Percentiles rank a stretch among this genome's conserved stretches.
Evolutionary conservation across 2,888 invertebrate genomes (phyloP).

Genomic region (Sinodicranocentrus sp.): DNA sequence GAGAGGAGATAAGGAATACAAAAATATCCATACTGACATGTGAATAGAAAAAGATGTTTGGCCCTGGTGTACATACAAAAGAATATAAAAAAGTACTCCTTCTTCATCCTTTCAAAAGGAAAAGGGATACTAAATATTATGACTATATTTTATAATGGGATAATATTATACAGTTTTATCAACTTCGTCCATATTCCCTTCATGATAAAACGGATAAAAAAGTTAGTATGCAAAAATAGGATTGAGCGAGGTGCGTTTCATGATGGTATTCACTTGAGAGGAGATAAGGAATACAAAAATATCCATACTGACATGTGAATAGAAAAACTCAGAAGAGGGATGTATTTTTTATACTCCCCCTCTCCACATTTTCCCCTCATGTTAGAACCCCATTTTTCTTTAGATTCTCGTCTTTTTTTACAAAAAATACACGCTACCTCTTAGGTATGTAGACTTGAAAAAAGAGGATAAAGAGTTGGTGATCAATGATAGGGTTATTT

Average conservation of each 20-base stretch:
- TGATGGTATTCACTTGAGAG: too few species aligned
- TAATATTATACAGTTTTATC: too few species aligned
- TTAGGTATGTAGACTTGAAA: too few species aligned
- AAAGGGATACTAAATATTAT: too few species aligned
- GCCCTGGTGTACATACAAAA: not conserved
- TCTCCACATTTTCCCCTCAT: not conserved
- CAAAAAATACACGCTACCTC: slow-evolving; percentile 9
- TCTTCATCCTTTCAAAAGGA: too few species aligned
- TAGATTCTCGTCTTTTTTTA: not conserved
- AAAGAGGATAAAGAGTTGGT: slow-evolving; percentile 50
- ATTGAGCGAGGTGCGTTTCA: too few species aligned
- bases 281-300: not conserved
- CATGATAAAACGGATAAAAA: not conserved
- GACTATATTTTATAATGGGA: too few species aligned
- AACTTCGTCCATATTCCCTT: too few species aligned
- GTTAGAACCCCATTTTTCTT: not conserved
- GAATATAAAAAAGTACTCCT: too few species aligned
- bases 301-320: not conserved
- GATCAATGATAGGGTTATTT: slow-evolving; percentile 62
- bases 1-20: not conserved
- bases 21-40: not conserved
- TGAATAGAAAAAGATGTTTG: slow-evolving; percentile 21
- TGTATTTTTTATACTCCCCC: not conserved
- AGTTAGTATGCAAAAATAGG: too few species aligned
- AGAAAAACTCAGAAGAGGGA: not conserved